Evolutionary conservation across 1,140 invertebrate genomes (phyloP).

Genomic region (Thaumatotibia leucotreta): DNA sequence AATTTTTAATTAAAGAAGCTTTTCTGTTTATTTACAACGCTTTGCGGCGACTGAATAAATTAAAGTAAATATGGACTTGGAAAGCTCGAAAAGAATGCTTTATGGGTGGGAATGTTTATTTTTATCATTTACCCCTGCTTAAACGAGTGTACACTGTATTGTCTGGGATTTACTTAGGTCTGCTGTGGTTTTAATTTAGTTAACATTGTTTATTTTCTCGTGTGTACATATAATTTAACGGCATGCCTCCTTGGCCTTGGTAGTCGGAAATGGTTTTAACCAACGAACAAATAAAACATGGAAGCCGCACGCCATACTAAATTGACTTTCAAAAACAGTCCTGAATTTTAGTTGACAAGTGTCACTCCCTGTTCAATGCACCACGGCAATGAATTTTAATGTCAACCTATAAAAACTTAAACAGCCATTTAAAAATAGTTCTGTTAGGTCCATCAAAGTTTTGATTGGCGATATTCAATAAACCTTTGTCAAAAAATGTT

Average conservation of each 20-base stretch:
- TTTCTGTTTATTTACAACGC: not conserved
- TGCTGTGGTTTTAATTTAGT: not conserved
- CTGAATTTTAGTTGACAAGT: no score
- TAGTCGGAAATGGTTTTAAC: not conserved
- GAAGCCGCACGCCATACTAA: no score
- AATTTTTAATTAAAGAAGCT: slow-evolving; percentile 5
- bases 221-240: not conserved
- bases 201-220: not conserved
- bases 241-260: not conserved
- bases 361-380: no score
- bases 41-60: slow-evolving; percentile 3
- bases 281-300: not conserved
- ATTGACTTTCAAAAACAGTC: no score
- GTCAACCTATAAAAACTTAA: no score
- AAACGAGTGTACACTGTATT: not conserved
- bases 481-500: no score
- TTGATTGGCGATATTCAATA: no score
- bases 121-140: not conserved
- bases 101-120: not conserved
- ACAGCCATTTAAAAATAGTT: no score
- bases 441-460: no score
- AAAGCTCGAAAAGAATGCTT: not conserved
- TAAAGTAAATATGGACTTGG: slow-evolving; percentile 5
- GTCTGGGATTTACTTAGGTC: not conserved
- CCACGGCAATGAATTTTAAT: no score